Base-by-base conservation (phyloP, 2,113 vertebrate species). In the Oryzias curvinotus region DNA sequence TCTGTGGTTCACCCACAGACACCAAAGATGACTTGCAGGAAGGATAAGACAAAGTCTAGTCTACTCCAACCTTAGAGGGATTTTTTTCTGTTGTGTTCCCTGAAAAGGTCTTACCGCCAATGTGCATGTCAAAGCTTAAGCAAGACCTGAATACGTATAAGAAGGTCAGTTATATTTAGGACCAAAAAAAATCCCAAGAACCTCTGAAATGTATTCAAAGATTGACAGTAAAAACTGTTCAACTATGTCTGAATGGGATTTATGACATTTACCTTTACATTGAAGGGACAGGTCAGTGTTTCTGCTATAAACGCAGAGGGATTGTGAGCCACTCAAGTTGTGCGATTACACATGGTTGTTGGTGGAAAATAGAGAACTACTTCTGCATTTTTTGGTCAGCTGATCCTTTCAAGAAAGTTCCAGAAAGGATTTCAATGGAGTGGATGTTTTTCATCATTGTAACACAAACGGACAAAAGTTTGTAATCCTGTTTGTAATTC, bases 281-380 rank as follows among this genome's bases (percentile, higher is more conserved):
- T 50, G 62, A 25, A 43, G 51, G 59, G 25, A 71, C 60, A 73
- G 65, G 60, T 74, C 71, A 68, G 54, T 75, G 79, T 60, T 55
- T 14, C 52, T 52, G 41, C 49, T 51, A 79, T 76, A 82, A 16
- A 36, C 23, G 48, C 55, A 60, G 70, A 7, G 13, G 65, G 26
- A 5, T 70, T 21, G 44, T 53, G 59, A 45, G 47, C 58, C 6
- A 16, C 18, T 52, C 45, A 25, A 17, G 41, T 70, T 64, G 56
- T 60, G 47, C 19, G 30, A 57, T 17, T 43, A 41, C 21, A 10
- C 18, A 4, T 28, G 50, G 75, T 77, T 57, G 71, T 66, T 62
- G 67, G 60, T 21, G 48, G 53, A 67, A 75, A 23, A 66, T 54
- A 57, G 45, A 77, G 65, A 51, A 59, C 19, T 43, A 59, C 46